These are phyloP conservation scores for Nothura maculosa DNA, from an alignment of 2,797 vertebrate species.

Conservation along the genomic window DNA sequence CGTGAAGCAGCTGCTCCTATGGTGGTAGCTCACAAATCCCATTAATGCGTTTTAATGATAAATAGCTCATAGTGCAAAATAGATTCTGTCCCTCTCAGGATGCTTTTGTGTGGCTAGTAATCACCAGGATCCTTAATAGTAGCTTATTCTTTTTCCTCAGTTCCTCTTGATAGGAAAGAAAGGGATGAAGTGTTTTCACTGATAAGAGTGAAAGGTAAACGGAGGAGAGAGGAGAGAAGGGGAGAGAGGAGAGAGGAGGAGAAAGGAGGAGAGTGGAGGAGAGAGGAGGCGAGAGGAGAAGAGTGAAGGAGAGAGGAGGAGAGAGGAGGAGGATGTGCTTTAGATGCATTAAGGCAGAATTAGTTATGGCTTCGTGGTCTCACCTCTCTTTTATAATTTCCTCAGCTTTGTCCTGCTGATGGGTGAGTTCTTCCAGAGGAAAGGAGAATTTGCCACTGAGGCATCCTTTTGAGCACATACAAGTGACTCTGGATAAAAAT, in stretches of 20 bases:
- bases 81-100: not conserved
- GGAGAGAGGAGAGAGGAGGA: no score
- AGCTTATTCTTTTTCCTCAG: not conserved
- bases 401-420: not conserved
- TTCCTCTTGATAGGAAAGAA: not conserved
- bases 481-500: not conserved
- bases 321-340: not conserved
- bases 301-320: no score
- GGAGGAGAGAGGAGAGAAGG: no score
- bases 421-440: not conserved
- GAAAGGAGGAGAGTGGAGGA: no score
- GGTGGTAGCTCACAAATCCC: not conserved
- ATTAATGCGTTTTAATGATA: not conserved
- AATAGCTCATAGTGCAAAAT: not conserved
- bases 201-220: no score
- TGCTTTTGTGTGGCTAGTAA: not conserved
- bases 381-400: not conserved
- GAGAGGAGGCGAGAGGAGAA: no score
- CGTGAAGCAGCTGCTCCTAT: not conserved
- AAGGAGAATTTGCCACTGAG: accelerated
- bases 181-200: accelerated
- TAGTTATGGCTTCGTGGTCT: not conserved
- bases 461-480: accelerated
- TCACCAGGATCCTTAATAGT: not conserved
- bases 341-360: accelerated